phyloP scores from a whole-genome alignment of 64 coral and sea anemone genomes.

The Catalaphyllia jardinei region DNA sequence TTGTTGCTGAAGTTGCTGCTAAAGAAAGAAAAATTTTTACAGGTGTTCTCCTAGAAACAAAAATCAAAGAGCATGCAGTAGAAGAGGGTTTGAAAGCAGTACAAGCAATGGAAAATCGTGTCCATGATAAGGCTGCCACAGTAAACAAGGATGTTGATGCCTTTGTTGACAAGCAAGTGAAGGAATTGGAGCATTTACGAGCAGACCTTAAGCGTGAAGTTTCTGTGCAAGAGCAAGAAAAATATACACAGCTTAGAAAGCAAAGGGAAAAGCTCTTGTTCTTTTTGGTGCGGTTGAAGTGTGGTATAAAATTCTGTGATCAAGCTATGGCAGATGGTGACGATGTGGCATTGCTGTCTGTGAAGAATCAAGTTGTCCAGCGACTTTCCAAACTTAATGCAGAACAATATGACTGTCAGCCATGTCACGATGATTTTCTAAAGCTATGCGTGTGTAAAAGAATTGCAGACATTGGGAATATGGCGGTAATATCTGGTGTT shows the following conservation, averaged over 20 bases:
- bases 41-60: neutral
- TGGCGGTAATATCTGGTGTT: neutral
- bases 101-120: neutral
- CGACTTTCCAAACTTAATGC: neutral
- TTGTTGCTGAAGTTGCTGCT: conserved; percentile 13
- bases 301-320: neutral
- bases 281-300: neutral
- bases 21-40: neutral
- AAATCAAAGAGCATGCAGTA: neutral
- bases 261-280: neutral
- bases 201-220: neutral
- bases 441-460: neutral
- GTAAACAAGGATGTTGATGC: neutral
- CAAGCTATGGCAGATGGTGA: neutral
- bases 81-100: neutral
- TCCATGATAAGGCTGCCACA: neutral
- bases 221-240: neutral
- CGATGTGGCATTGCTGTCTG: neutral
- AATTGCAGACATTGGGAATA: neutral
- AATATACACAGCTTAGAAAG: neutral
- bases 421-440: neutral
- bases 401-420: neutral
- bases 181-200: neutral
- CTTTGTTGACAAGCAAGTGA: neutral
- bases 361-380: neutral